Base-by-base conservation (phyloP, 2,888 invertebrate species). In the Belgica antarctica region DNA sequence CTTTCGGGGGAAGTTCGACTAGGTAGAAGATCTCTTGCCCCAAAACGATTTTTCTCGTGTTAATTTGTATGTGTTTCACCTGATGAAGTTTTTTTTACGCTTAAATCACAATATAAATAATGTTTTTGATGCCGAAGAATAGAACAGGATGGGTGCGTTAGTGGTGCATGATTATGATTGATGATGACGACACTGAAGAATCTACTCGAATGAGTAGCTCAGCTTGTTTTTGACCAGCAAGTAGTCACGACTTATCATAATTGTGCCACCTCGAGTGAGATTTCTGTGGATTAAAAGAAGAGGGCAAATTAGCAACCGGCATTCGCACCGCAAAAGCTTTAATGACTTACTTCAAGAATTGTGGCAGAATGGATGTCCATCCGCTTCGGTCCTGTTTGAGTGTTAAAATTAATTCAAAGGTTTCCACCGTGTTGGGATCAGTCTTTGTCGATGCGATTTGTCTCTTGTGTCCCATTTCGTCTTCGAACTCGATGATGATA, bases 151-250 rank as follows among this genome's bases (percentile, higher is more conserved):
- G 52, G 52, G 12, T 31, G 34, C 12, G 34, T n/a, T n/a, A n/a
- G n/a, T n/a, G n/a, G n/a, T n/a, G n/a, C n/a, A 41, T 52, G 52
- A 52, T 41, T 12, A 41, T 41, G 41, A n/a, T 41, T 12, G 41
- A 12, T 15, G 41, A n/a, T 41, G 41, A 31, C 31, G n/a, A n/a
- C 31, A 10, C 10, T 41, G 5, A n/a, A n/a, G 41, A 52, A n/a
- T 73, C 75, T 77, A 79, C 75, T 80, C 78, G 72, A 86, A 86
- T 76, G 89, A 89, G 77, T 92, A 85, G 84, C 94, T 94, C 75
- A 95, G 83, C 82, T 94, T 94, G 81, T 92, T 92, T 85, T 95
- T 95, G 80, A 89, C 90, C 82, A 95, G 83, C 77, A 88, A 88
- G 83, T 92, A 95, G 78, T 89, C 90, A 76, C 89, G 89, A 83